These are phyloP conservation scores for Hemithea aestivaria DNA, from an alignment of 2,888 invertebrate genomes.

Conservation along the genomic window DNA sequence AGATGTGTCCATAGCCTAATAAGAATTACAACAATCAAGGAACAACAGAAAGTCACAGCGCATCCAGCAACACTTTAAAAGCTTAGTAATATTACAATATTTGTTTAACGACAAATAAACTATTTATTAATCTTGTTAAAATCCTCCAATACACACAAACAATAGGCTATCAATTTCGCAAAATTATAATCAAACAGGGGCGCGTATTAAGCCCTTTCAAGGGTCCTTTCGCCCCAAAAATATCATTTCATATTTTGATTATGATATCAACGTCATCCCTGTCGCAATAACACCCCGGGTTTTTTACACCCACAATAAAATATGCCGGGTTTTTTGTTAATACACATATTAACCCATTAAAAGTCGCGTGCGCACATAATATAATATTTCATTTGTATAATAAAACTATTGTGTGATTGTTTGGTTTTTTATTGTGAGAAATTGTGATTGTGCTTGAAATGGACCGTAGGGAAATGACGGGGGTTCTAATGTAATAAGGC, in stretches of 20 bases:
- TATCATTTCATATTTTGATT: constrained; percentile 77
- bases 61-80: too few relatives aligned
- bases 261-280: constrained; percentile 72
- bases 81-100: too few relatives aligned
- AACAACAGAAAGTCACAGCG: too few relatives aligned
- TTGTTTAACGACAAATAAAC: constrained; percentile 9
- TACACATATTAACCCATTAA: constrained; percentile 76
- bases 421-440: constrained; percentile 36
- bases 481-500: constrained; percentile 5
- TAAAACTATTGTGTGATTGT: constrained; percentile 54
- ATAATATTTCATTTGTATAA: constrained; percentile 65
- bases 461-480: constrained; percentile 8
- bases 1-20: too few relatives aligned
- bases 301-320: constrained; percentile 16
- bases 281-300: constrained; percentile 9
- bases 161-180: constrained; percentile 48
- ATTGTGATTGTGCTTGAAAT: constrained; percentile 18
- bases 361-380: constrained; percentile 68
- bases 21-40: too few relatives aligned
- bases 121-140: constrained; percentile 9
- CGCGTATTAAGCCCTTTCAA: constrained; percentile 46
- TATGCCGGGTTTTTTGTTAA: constrained; percentile 55
- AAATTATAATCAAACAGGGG: constrained; percentile 61
- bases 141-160: constrained; percentile 25
- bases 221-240: constrained; percentile 49